Evolutionary conservation across 2,113 vertebrate genomes (phyloP).

Genomic region (Pheucticus melanocephalus): DNA sequence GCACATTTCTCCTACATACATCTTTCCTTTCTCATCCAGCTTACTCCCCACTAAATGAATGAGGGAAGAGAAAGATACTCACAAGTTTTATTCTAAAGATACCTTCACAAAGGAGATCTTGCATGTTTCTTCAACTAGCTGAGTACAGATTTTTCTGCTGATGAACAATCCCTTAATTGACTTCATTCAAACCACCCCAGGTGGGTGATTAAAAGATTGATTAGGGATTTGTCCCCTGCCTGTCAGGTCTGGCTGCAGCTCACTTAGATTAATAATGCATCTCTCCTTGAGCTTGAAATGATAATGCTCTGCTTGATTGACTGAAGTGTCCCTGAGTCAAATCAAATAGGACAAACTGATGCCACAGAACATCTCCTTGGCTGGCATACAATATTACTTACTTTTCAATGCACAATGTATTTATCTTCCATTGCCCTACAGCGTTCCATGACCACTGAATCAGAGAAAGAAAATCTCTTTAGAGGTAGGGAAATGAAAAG

Average conservation of each 20-base stretch:
- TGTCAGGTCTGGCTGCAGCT: constrained; percentile 30
- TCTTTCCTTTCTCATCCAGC: background rate
- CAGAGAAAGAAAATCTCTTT: background rate
- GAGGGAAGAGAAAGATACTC: background rate
- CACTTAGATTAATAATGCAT: background rate
- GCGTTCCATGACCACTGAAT: background rate
- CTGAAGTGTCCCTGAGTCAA: constrained; percentile 5
- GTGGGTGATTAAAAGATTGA: constrained; percentile 63
- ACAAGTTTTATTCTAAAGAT: background rate
- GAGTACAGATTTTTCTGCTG: constrained; percentile 16
- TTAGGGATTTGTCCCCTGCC: constrained; percentile 45
- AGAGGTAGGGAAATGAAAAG: background rate
- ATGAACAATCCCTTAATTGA: constrained; percentile 47
- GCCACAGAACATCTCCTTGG: background rate
- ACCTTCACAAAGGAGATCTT: background rate
- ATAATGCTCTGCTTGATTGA: constrained; percentile 30
- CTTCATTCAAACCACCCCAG: constrained; percentile 55
- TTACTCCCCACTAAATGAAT: background rate
- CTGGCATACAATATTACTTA: background rate
- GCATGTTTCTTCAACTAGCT: background rate
- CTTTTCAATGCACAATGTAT: background rate
- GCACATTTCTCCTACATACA: background rate
- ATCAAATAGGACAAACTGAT: background rate
- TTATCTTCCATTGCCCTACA: background rate
- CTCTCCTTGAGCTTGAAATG: constrained; percentile 12